These are phyloP conservation scores for Aurelia sp. DNA, from an alignment of 30 jellyfish, hydroid and myxozoan genomes.

Conservation along the genomic window DNA sequence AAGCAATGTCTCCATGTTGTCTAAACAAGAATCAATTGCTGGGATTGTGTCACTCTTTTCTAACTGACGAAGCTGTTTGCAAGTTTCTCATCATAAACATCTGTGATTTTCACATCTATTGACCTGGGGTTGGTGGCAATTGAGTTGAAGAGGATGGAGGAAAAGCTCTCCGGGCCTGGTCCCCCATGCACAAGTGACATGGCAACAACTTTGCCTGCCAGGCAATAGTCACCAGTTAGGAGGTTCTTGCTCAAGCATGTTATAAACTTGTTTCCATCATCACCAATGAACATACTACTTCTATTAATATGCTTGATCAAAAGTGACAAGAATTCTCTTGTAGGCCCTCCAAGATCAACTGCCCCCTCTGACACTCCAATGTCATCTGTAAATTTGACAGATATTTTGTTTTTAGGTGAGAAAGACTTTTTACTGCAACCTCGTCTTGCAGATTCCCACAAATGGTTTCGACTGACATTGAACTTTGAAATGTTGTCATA, in stretches of 20 bases:
- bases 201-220: neutral
- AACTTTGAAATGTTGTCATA: slow-evolving; percentile 11
- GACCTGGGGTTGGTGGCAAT: neutral
- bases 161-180: neutral
- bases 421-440: slow-evolving; percentile 20
- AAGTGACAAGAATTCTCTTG: slow-evolving; percentile 20
- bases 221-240: no score
- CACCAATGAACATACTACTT: no score
- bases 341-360: slow-evolving; percentile 23
- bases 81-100: neutral
- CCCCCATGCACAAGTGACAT: slow-evolving; percentile 9
- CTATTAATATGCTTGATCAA: no score
- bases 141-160: neutral
- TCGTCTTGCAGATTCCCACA: slow-evolving; percentile 51
- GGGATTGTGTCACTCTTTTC: neutral
- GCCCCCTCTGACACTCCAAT: slow-evolving; percentile 13
- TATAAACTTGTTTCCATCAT: no score
- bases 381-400: slow-evolving; percentile 26
- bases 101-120: neutral
- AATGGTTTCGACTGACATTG: slow-evolving; percentile 27
- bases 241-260: no score
- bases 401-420: slow-evolving; percentile 13
- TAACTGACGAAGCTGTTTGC: neutral
- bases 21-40: neutral
- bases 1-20: slow-evolving; percentile 1